Conservation (phyloP, 2,113 vertebrate genomes). For the Triplophysa rosa region DNA sequence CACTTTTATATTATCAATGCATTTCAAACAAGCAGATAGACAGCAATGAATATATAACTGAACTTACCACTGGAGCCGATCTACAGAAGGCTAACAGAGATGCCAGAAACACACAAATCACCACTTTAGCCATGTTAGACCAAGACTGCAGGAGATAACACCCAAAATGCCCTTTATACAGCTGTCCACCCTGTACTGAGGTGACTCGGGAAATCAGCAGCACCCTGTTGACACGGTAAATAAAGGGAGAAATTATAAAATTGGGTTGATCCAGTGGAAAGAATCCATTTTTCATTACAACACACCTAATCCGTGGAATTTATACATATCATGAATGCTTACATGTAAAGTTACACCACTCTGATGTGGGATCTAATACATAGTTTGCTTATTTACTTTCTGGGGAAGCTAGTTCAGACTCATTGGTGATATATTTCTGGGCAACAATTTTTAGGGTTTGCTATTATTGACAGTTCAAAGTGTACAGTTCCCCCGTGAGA, state of each 20-base stretch:
- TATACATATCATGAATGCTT: background rate
- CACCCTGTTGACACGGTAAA: constrained; percentile 39
- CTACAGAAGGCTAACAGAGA: constrained; percentile 35
- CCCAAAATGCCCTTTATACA: constrained; percentile 1
- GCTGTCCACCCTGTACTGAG: background rate
- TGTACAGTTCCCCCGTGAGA: background rate
- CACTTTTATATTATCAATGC: too few species aligned
- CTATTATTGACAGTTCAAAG: constrained; percentile 13
- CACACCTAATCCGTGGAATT: background rate
- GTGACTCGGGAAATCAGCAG: constrained; percentile 16
- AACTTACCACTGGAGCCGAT: constrained; percentile 57
- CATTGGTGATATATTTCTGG: background rate
- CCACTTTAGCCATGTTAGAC: constrained; percentile 44
- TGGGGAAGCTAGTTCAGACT: background rate
- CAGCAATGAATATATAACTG: background rate
- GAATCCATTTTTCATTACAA: background rate
- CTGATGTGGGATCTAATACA: background rate
- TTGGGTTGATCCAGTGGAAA: constrained; percentile 2
- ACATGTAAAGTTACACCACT: background rate
- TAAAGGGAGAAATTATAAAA: constrained; percentile 35
- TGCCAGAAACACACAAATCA: constrained; percentile 37
- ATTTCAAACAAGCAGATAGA: too few species aligned
- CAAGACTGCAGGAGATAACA: background rate
- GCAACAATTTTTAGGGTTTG: background rate
- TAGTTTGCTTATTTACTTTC: constrained; percentile 9